Evolutionary conservation across 2,888 invertebrate genomes (phyloP), one percentile per base, ranked within the genome.

Genomic region (Eulithis testata): DNA sequence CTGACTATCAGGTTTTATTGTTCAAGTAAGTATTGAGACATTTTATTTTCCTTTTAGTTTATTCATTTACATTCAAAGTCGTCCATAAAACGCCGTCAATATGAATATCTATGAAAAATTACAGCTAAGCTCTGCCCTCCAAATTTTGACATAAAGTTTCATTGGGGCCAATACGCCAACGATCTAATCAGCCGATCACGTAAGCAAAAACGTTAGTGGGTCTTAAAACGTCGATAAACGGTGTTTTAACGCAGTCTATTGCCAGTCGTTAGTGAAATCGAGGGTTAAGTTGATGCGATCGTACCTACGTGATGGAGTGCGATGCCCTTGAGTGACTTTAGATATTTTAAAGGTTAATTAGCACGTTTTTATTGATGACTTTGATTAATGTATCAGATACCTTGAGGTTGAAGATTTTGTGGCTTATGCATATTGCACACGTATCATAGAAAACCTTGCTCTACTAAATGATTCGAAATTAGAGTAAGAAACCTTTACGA

Each of bases 141-240:
- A 51, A 66, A 54, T 62, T 59, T 31, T 51, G 44, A 44, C 59
- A 51, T 63, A 66, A 63, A 63, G 55, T 63, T 56, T 63, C 45
- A 60, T 66, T 66, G 59, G 56, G 56, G 60, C 56, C 66, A 60
- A 56, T 63, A 66, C 63, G 66, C 63, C 60, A 63, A 37, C 66
- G 66, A 66, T 66, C 62, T 66, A 56, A 66, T 66, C 66, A 60
- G 52, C 52, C 60, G 60, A 66, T 63, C 66, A 66, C 66, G 66
- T 66, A 62, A 66, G 59, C 66, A 45, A 63, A 66, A 66, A 63
- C 59, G 62, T 66, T 62, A 66, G 62, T 66, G 14, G 63, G 55
- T 63, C 66, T 60, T 66, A 56, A 63, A 66, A 63, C 56, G 60
- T 55, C 63, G 59, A 66, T 66, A 66, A 66, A 66, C 63, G 59